Percentiles rank a stretch among this genome's conserved stretches.
Evolutionary conservation across 2,888 invertebrate species (phyloP).

Genomic region (Tetropium fuscum): DNA sequence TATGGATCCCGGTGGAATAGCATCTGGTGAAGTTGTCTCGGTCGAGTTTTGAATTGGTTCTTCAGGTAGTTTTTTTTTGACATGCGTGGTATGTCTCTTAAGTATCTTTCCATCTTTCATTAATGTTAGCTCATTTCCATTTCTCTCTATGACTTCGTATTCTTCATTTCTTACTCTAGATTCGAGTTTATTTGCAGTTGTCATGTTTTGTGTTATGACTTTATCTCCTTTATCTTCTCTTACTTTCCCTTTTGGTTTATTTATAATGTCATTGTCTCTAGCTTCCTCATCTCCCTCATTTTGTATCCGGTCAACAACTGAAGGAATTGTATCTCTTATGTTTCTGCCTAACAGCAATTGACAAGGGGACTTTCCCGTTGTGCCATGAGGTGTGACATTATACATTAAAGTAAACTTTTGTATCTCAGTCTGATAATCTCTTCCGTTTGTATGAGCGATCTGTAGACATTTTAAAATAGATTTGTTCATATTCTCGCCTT

Average conservation of each 20-base stretch:
- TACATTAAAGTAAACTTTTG: constrained; percentile 41
- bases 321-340: constrained; percentile 46
- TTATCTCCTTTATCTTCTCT: constrained; percentile 44
- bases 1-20: no score
- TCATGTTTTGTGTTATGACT: no score
- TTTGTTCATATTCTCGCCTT: constrained; percentile 50
- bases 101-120: no score
- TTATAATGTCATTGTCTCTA: constrained; percentile 38
- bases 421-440: constrained; percentile 38
- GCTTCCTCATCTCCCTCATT: constrained; percentile 39
- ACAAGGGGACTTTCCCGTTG: constrained; percentile 48
- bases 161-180: no score
- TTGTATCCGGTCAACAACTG: constrained; percentile 25
- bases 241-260: constrained; percentile 46
- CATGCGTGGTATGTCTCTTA: no score
- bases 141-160: no score
- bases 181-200: no score
- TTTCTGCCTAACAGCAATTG: constrained; percentile 19
- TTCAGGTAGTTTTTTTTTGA: no score
- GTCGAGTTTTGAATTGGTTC: no score
- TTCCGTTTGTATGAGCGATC: constrained; percentile 28
- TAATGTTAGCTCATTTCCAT: no score
- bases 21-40: no score
- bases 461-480: constrained; percentile 45
- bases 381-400: constrained; percentile 46